Percentiles rank a stretch among this genome's conserved stretches.
These are phyloP conservation scores for Camponotus fellah DNA, from an alignment of 2,888 invertebrate genomes.

Conservation along the genomic window DNA sequence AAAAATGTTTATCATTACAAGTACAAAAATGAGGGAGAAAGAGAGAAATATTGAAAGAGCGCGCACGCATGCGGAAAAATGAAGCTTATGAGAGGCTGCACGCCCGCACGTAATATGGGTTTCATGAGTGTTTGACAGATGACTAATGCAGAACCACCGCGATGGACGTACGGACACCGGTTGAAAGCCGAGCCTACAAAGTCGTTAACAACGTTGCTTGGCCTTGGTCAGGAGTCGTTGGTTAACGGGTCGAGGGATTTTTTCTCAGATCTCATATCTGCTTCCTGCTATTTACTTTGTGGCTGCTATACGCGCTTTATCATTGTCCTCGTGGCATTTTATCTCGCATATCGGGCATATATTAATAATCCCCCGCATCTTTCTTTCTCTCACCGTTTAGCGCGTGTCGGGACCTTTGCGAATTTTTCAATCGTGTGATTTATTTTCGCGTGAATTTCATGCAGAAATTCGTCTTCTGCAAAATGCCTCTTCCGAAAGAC, in stretches of 20 bases:
- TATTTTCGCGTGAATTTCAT: constrained; percentile 38
- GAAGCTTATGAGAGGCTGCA: constrained; percentile 27
- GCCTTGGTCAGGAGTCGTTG: constrained; percentile 73
- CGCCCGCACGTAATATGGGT: constrained; percentile 71
- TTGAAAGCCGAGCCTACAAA: constrained; percentile 64
- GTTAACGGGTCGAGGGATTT: constrained; percentile 71
- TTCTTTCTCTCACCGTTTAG: constrained; percentile 32
- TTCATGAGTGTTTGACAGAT: constrained; percentile 76
- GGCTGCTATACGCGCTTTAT: constrained; percentile 68
- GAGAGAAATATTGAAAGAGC: neutral
- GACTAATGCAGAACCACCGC: constrained; percentile 70
- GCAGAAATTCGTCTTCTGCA: neutral
- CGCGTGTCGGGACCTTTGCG: constrained; percentile 29
- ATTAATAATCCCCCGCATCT: constrained; percentile 62
- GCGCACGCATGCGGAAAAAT: neutral
- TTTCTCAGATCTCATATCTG: constrained; percentile 71
- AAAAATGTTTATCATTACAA: constrained; percentile 3
- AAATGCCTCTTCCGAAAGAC: neutral
- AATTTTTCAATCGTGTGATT: constrained; percentile 51
- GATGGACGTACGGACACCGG: constrained; percentile 54
- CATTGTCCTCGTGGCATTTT: constrained; percentile 69
- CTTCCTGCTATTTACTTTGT: constrained; percentile 71
- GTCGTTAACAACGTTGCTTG: constrained; percentile 74
- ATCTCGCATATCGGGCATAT: constrained; percentile 55
- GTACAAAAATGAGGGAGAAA: neutral